Evolutionary conservation across 2,113 vertebrate genomes (phyloP), one percentile per base, ranked within the genome.

Genomic region (Halichoerus grypus): DNA sequence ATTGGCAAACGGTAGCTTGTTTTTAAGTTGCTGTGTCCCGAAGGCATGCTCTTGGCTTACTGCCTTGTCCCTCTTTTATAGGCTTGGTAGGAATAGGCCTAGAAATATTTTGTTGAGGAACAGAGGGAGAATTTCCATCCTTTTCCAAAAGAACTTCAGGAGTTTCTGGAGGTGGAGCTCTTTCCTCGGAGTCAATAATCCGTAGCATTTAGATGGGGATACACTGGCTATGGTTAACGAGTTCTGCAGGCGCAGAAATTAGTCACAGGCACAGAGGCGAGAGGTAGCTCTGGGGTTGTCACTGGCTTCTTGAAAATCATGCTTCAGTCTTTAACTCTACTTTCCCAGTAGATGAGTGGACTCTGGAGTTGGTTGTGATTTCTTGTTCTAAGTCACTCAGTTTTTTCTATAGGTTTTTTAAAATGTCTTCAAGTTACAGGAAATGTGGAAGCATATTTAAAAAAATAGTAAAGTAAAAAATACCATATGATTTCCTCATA

Each of bases 391-490:
- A 71, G 42, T 46, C 59, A 36, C 61, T 80, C 7, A 59, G 33
- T 95, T 72, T 55, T 61, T 95, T 74, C 67, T 65, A n/a, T 74
- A n/a, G 51, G 6, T 53, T 92, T 94, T 87, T 63, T 7, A 59
- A 67, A 91, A 91, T 93, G 53, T 7, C 13, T 74, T 94, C 21
- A 61, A 77, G 46, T 87, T 96, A 59, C 12, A 61, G 69, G 59
- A 97, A 59, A 53, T 19, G 22, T 96, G 61, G 79, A 61, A 69
- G 19, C 24, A 9, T 94, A 83, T 86, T 53, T 53, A 86, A 12
- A 55, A 90, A 87, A 88, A 26, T n/a, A 65, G 22, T 82, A 39
- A 46, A 86, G 24, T 36, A 63, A 69, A 76, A 74, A 76, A 76
- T 76, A 18, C 42, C 42, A 49, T 31, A 28, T 49, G 42, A 28